Evolutionary conservation across 2,113 vertebrate species (phyloP).

Genomic region (Monopterus albus): DNA sequence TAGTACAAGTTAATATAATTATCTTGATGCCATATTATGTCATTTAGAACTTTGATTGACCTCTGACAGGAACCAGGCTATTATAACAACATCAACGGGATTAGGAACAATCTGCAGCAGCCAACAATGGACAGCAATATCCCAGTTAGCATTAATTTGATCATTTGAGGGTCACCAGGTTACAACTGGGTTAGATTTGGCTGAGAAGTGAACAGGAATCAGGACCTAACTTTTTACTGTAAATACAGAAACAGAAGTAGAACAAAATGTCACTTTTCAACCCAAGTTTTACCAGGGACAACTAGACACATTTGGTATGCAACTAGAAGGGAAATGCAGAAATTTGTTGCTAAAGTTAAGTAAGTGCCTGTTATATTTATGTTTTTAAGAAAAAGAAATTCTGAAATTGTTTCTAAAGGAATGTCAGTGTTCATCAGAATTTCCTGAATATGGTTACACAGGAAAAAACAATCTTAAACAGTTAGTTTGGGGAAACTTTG

Average conservation of each 20-base stretch:
- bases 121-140: not conserved
- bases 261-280: not conserved
- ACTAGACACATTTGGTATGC: no score
- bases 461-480: no score
- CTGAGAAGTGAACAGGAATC: not conserved
- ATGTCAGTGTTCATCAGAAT: no score
- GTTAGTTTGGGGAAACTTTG: no score
- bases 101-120: not conserved
- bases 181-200: not conserved
- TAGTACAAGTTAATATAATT: slow-evolving; percentile 38
- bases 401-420: no score
- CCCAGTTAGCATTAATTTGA: not conserved
- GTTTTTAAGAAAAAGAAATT: no score
- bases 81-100: slow-evolving; percentile 14
- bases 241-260: no score
- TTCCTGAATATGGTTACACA: no score
- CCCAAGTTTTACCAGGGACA: not conserved
- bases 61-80: slow-evolving; percentile 47
- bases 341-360: no score
- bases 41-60: slow-evolving; percentile 30
- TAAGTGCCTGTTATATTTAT: no score
- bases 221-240: no score
- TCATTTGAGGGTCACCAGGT: not conserved
- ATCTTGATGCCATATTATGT: slow-evolving; percentile 17
- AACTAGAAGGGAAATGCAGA: no score